A percentile compares a stretch with the other conserved stretches of the same genome.
These are phyloP conservation scores for Strigamia transsilvanica DNA, from an alignment of 2,888 invertebrate genomes.

Conservation along the genomic window DNA sequence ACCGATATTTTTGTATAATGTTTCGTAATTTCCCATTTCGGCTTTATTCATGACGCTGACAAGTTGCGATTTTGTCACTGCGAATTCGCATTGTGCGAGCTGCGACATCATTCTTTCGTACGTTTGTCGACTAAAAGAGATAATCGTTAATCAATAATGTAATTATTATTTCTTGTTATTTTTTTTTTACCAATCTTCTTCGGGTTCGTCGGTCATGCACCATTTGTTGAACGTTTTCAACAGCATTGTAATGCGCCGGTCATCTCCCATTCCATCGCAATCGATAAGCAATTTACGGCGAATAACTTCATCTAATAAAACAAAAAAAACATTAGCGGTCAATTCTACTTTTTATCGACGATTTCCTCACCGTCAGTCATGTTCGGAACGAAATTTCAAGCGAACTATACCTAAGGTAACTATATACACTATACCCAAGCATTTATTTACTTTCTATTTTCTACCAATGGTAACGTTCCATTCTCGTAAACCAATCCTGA, in stretches of 20 bases:
- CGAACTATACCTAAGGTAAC: too few relatives aligned
- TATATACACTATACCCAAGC: too few relatives aligned
- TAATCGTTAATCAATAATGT: too few relatives aligned
- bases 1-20: conserved; percentile 76
- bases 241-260: conserved; percentile 84
- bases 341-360: neutral
- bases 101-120: conserved; percentile 84
- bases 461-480: neutral
- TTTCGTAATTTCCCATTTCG: conserved; percentile 82
- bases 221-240: conserved; percentile 74
- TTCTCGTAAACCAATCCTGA: neutral
- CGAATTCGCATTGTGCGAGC: conserved; percentile 86
- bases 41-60: conserved; percentile 83
- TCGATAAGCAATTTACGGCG: conserved; percentile 89
- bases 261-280: conserved; percentile 97
- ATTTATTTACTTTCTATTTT: neutral
- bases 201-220: conserved; percentile 59
- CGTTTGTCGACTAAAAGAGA: conserved; percentile 64
- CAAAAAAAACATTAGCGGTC: neutral
- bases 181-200: conserved; percentile 62
- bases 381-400: neutral
- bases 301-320: conserved; percentile 86
- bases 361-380: conserved; percentile 30
- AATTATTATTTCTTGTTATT: too few relatives aligned
- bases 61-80: conserved; percentile 82